Base-by-base conservation (phyloP, 2,888 invertebrate species). In the Metallyticus violacea region DNA sequence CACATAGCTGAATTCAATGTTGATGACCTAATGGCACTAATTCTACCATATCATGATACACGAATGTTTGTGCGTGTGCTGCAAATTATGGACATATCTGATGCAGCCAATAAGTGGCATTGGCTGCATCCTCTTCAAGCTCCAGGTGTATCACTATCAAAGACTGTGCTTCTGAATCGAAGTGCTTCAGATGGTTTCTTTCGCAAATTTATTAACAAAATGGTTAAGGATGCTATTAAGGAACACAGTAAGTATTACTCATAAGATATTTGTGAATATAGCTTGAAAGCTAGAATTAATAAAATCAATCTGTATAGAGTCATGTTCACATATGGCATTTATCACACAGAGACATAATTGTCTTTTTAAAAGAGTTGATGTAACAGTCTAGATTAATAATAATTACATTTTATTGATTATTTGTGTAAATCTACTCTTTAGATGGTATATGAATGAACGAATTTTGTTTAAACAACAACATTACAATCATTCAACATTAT, bases 1-100 rank as follows among this genome's bases (percentile, higher is more conserved):
- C 95, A 96, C 89, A 96, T 99, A 88, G 97, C 99, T 90, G 94
- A 96, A 85, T 99, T 96, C 91, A 99, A 99, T 90, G 94, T 95
- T 86, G 95, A 97, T 90, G 95, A 95, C 0, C 93, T 99, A 78
- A 93, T 99, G 90, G 93, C 95, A 88, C 93, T 97, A 7, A 96
- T 97, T 86, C 91, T 99, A 86, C 99, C 99, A 0, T 99, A 98
- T 91, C 98, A 99, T 91, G 97, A 98, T 90, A 97, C 98, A 0
- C 96, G 96, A 89, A 95, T 97, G 88, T 99, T 99, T 92, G 95
- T 97, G 0, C 91, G 94, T 86, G 92, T 97, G 83, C 91, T 99
- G 1, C 97, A 98, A 91, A 92, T 98, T 0, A 90, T 97, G 89
- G 93, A 95, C 85, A 91, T 98, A 15, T 93, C 93, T 26, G 92